phyloP scores from a whole-genome alignment of 2,888 invertebrate genomes.

The Rugalucina vietnamica region DNA sequence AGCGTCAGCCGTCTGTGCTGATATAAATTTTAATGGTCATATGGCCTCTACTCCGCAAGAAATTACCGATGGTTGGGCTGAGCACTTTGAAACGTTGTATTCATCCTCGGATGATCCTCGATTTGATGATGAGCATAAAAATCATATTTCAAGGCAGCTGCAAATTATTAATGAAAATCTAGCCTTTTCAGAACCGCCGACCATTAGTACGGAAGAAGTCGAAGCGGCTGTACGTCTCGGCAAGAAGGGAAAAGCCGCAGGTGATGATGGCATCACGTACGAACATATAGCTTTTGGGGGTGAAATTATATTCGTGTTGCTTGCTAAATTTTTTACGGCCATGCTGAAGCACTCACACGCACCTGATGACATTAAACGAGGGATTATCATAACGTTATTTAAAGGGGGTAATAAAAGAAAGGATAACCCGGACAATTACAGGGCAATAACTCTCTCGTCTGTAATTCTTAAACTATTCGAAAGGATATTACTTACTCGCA shows the following conservation, averaged over 20 bases:
- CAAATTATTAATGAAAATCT: neutral
- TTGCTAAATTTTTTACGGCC: neutral
- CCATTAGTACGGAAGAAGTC: neutral
- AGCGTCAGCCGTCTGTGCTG: neutral
- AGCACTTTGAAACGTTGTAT: neutral
- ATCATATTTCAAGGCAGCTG: neutral
- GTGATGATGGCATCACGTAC: neutral
- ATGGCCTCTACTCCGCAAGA: neutral
- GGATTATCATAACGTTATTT: neutral
- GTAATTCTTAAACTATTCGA: conserved; percentile 7
- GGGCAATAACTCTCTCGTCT: neutral
- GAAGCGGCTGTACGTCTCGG: neutral
- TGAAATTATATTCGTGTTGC: neutral
- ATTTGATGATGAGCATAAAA: neutral
- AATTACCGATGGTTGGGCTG: conserved; percentile 3
- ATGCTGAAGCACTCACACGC: neutral
- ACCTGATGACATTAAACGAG: neutral
- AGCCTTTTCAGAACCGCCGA: neutral
- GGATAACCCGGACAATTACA: conserved; percentile 10
- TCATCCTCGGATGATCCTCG: neutral
- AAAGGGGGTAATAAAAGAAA: conserved; percentile 6
- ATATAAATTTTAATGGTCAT: neutral
- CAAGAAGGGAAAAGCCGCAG: neutral
- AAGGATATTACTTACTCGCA: neutral
- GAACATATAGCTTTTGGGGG: neutral